These are phyloP conservation scores for Nematopogon swammerdamellus DNA, from an alignment of 2,888 invertebrate genomes.

Conservation along the genomic window DNA sequence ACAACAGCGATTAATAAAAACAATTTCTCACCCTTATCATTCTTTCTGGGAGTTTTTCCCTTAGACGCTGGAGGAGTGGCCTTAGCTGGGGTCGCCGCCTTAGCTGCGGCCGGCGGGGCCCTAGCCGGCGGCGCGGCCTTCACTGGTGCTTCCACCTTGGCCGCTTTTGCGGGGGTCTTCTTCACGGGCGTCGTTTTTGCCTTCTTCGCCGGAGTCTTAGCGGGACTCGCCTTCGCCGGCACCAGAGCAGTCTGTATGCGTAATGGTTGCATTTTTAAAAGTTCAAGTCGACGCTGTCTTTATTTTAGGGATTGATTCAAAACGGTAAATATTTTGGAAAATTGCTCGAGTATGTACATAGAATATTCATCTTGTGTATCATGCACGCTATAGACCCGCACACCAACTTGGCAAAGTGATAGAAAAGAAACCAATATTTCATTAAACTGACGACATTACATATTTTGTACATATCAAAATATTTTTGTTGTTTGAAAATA, in stretches of 20 bases:
- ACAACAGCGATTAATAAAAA: too few relatives aligned
- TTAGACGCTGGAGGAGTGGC: conserved; percentile 16
- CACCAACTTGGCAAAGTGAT: too few relatives aligned
- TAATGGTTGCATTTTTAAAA: conserved; percentile 1
- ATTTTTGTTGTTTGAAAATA: too few relatives aligned
- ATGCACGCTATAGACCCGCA: too few relatives aligned
- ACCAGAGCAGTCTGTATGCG: conserved; percentile 9
- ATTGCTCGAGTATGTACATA: too few relatives aligned
- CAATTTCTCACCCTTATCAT: background rate
- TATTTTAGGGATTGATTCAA: too few relatives aligned
- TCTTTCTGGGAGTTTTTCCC: conserved; percentile 2
- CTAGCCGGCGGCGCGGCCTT: conserved; percentile 42
- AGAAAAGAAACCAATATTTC: too few relatives aligned
- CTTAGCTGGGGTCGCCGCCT: conserved; percentile 16
- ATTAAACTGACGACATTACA: too few relatives aligned
- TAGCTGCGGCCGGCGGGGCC: background rate
- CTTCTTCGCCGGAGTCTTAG: conserved; percentile 4
- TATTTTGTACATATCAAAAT: too few relatives aligned
- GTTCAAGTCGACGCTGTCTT: too few relatives aligned
- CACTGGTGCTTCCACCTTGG: conserved; percentile 23
- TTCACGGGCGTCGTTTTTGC: background rate
- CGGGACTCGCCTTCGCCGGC: conserved; percentile 6
- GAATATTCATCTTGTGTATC: too few relatives aligned
- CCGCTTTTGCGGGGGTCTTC: background rate
- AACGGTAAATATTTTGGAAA: too few relatives aligned